These are phyloP conservation scores for Meda fulgida DNA, from an alignment of 2,797 vertebrate species.

Conservation along the genomic window DNA sequence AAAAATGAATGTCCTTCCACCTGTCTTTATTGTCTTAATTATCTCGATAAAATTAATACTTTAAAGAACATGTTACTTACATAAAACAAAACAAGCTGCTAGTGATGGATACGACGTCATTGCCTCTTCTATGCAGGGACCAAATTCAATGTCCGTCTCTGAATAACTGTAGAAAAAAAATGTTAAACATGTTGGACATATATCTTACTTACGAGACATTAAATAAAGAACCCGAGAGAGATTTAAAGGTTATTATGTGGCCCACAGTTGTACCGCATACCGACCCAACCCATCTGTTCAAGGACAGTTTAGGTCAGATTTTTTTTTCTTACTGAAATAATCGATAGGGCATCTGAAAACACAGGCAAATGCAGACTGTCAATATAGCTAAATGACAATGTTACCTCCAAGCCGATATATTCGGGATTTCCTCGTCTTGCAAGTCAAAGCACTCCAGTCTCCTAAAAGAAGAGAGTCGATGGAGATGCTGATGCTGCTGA, in stretches of 20 bases:
- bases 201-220: not conserved
- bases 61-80: conserved; percentile 20
- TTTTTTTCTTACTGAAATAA: not conserved
- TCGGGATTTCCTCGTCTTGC: not conserved
- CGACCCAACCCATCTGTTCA: conserved; percentile 23
- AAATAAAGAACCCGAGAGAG: not conserved
- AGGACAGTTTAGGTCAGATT: not conserved
- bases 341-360: not conserved
- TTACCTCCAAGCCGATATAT: conserved; percentile 26
- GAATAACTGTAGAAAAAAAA: not conserved
- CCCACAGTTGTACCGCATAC: conserved; percentile 8
- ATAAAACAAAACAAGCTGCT: conserved; percentile 3
- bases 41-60: not conserved
- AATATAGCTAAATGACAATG: not conserved
- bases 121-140: conserved; percentile 1
- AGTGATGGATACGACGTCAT: conserved; percentile 17
- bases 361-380: not conserved
- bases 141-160: not conserved
- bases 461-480: not conserved
- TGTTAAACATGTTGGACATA: not conserved
- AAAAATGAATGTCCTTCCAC: not conserved
- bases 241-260: conserved; percentile 13
- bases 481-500: conserved; percentile 37
- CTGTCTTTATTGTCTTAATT: not conserved
- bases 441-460: not conserved